These are phyloP conservation scores for Oceanites oceanicus DNA, from an alignment of 2,113 vertebrate species.

Conservation along the genomic window DNA sequence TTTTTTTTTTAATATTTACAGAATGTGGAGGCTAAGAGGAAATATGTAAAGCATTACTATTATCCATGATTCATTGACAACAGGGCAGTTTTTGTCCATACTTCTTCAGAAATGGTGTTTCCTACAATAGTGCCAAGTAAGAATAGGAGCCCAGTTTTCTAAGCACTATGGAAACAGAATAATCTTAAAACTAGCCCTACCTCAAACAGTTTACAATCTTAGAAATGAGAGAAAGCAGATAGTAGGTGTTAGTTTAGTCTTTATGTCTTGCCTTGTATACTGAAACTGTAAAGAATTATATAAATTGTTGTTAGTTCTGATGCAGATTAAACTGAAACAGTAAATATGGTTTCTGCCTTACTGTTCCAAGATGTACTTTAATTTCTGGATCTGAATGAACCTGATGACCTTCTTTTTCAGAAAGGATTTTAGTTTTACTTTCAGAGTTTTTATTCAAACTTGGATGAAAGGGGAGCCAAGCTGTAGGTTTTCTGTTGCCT, in stretches of 20 bases:
- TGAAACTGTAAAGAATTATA: constrained; percentile 27
- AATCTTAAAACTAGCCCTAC: constrained; percentile 45
- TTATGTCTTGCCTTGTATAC: constrained; percentile 36
- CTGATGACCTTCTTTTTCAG: not conserved
- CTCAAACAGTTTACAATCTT: constrained; percentile 33
- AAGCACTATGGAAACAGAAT: constrained; percentile 48
- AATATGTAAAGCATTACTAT: constrained; percentile 30
- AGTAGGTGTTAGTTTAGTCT: constrained; percentile 37
- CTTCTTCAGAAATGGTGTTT: constrained; percentile 27
- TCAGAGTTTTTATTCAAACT: not conserved
- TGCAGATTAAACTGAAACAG: constrained; percentile 3
- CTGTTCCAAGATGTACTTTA: not conserved
- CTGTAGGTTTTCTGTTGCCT: not conserved
- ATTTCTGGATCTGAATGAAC: not conserved
- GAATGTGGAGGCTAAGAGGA: constrained; percentile 4
- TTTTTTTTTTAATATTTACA: not conserved
- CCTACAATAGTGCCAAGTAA: not conserved
- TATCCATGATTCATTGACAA: constrained; percentile 37
- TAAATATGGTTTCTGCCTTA: not conserved
- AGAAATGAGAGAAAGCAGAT: constrained; percentile 43
- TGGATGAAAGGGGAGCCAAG: not conserved
- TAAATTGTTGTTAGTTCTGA: constrained; percentile 26
- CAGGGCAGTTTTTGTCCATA: constrained; percentile 31
- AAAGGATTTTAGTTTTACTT: not conserved
- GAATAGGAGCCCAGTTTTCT: constrained; percentile 17